Percentiles rank a stretch among this genome's conserved stretches.
Conservation (phyloP, 2,797 vertebrate species). For the Emydoidea blandingii region DNA sequence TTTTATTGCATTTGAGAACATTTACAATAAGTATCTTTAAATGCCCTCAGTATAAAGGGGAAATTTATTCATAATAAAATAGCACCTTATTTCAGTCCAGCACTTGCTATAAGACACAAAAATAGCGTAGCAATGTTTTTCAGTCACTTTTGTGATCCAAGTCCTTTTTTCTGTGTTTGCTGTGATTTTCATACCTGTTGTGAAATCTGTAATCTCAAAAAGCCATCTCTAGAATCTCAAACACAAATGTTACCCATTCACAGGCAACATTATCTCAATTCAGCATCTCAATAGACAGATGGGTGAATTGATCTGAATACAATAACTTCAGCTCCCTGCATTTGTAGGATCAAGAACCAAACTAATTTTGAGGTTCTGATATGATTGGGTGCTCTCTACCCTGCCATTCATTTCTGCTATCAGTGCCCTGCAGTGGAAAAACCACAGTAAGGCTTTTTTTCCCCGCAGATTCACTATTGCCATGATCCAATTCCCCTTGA, state of each 20-base stretch:
- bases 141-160: neutral
- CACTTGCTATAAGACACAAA: neutral
- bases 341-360: neutral
- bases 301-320: neutral
- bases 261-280: neutral
- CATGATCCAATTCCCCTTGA: accelerated
- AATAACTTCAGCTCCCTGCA: neutral
- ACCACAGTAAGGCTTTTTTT: neutral
- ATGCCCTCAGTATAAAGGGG: accelerated
- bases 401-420: neutral
- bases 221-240: neutral
- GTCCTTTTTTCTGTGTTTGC: neutral
- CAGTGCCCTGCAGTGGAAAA: neutral
- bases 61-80: neutral
- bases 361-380: neutral
- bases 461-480: neutral
- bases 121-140: neutral
- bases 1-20: neutral
- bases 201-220: neutral
- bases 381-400: neutral
- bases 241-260: neutral
- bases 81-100: neutral
- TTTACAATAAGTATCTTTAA: neutral
- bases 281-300: neutral
- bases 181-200: neutral